Conservation (phyloP, 2,888 invertebrate genomes). For the Tiphia femorata region DNA sequence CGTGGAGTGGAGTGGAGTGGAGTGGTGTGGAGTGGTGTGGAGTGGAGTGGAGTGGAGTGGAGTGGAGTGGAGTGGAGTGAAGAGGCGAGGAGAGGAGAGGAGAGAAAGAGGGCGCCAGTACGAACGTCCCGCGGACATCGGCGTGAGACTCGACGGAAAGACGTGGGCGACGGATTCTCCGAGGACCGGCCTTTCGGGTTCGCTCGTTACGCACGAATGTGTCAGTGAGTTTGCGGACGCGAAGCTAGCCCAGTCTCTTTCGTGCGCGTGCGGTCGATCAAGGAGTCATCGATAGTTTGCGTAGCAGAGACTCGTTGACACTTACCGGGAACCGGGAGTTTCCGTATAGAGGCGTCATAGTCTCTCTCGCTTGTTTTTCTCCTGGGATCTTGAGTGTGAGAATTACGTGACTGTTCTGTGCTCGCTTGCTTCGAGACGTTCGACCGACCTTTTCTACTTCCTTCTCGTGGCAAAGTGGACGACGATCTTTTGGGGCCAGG, state of each 20-base stretch:
- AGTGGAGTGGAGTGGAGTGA: not conserved
- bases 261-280: constrained; percentile 18
- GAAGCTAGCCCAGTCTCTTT: constrained; percentile 48
- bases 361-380: not conserved
- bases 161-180: constrained; percentile 47
- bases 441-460: not conserved
- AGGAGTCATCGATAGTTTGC: constrained; percentile 1
- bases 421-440: not conserved
- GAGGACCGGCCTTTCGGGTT: constrained; percentile 38
- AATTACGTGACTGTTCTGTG: not conserved
- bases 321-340: too few species aligned
- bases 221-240: constrained; percentile 54
- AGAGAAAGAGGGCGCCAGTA: constrained; percentile 45
- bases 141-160: constrained; percentile 47
- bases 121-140: too few species aligned
- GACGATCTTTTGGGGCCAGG: too few species aligned
- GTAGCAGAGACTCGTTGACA: not conserved
- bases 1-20: constrained; percentile 27
- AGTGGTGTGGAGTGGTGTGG: too few species aligned
- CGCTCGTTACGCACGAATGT: constrained; percentile 36
- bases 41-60: too few species aligned
- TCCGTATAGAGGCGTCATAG: not conserved
- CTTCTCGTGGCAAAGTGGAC: not conserved
- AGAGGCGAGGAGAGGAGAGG: constrained; percentile 12
- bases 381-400: not conserved